Conservation (phyloP, 2,888 invertebrate species). For the Camptogramma bilineatum region DNA sequence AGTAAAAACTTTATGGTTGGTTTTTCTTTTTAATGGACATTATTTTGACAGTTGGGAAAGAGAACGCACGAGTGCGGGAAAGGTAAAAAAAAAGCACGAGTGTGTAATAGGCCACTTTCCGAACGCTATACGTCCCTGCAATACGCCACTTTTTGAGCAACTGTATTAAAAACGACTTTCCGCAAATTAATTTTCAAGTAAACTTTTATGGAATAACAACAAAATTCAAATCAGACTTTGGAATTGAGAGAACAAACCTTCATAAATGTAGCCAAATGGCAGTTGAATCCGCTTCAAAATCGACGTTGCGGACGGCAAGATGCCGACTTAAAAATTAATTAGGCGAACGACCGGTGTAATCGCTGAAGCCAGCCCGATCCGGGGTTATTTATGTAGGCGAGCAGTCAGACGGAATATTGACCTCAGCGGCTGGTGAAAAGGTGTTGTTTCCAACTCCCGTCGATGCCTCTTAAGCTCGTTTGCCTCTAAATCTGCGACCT, state of each 20-base stretch:
- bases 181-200: constrained; percentile 57
- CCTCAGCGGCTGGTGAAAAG: constrained; percentile 57
- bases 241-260: constrained; percentile 61
- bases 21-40: no score
- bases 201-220: constrained; percentile 55
- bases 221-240: constrained; percentile 59
- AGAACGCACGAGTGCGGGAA: no score
- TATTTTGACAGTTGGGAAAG: no score
- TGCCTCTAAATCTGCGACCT: constrained; percentile 42
- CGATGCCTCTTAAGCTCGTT: constrained; percentile 60
- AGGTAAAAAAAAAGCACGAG: no score
- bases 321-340: constrained; percentile 85
- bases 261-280: constrained; percentile 70
- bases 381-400: constrained; percentile 61
- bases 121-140: no score
- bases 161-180: constrained; percentile 35
- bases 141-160: no score
- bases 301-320: constrained; percentile 68
- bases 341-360: constrained; percentile 84
- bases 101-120: no score
- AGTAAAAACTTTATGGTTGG: no score
- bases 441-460: constrained; percentile 58
- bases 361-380: constrained; percentile 74
- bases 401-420: constrained; percentile 64
- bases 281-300: constrained; percentile 75